Conservation (phyloP, 2,888 invertebrate species). For the Microctonus hyperodae region DNA sequence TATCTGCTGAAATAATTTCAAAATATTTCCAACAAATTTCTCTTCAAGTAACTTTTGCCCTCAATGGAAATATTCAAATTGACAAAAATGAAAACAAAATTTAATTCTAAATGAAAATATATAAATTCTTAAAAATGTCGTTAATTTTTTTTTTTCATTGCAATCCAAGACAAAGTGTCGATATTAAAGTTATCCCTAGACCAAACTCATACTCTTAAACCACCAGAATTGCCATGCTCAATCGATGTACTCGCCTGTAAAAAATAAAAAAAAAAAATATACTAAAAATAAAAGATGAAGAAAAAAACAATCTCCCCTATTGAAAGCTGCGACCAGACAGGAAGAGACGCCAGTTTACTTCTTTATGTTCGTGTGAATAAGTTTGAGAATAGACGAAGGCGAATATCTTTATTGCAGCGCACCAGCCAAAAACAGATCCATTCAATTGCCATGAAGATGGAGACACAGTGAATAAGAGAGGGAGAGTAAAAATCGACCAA, state of each 20-base stretch:
- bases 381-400: constrained; percentile 35
- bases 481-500: not conserved
- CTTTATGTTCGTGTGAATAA: constrained; percentile 45
- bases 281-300: too few species aligned
- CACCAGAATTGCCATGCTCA: not conserved
- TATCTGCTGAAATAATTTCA: too few species aligned
- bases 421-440: constrained; percentile 47
- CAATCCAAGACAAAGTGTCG: constrained; percentile 2
- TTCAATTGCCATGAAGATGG: constrained; percentile 33
- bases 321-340: constrained; percentile 38
- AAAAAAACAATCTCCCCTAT: constrained; percentile 18
- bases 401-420: constrained; percentile 41
- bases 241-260: constrained; percentile 31
- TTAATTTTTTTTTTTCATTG: too few species aligned
- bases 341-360: constrained; percentile 43
- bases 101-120: not conserved
- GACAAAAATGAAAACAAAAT: not conserved
- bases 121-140: not conserved
- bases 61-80: not conserved
- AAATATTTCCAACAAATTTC: not conserved
- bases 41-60: not conserved
- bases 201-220: not conserved
- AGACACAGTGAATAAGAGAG: not conserved
- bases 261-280: constrained; percentile 10
- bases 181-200: not conserved